Conservation (phyloP, 2,888 invertebrate species). For the Cheilosia scutellata region DNA sequence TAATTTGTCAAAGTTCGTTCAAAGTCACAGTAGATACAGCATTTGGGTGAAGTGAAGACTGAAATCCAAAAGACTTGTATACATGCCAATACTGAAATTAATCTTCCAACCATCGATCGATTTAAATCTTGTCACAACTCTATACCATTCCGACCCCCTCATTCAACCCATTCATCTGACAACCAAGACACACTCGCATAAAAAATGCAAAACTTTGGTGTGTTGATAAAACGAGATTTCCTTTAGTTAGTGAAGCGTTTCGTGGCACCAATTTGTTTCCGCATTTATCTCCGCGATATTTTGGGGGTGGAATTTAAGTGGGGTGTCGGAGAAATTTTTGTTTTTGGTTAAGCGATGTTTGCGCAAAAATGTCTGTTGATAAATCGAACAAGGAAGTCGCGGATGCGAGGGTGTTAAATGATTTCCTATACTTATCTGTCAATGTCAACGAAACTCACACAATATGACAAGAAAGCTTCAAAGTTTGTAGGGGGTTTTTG, state of each 20-base stretch:
- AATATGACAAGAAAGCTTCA: conserved; percentile 43
- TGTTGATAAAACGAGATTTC: conserved; percentile 47
- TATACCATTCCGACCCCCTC: neutral
- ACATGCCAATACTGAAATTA: conserved; percentile 9
- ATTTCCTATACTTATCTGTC: conserved; percentile 62
- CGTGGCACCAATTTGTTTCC: conserved; percentile 48
- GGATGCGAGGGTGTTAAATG: conserved; percentile 44
- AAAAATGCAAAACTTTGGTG: conserved; percentile 28
- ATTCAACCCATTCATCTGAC: neutral
- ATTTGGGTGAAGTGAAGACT: neutral
- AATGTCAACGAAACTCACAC: conserved; percentile 54
- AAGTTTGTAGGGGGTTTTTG: conserved; percentile 6
- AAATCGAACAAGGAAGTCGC: conserved; percentile 9
- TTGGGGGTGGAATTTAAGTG: neutral
- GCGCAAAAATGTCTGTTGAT: no score
- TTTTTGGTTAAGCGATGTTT: no score
- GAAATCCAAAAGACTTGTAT: conserved; percentile 2
- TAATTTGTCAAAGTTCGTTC: conserved; percentile 47
- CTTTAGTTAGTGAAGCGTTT: conserved; percentile 42
- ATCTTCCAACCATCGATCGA: conserved; percentile 36
- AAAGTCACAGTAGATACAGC: neutral
- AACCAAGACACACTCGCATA: neutral
- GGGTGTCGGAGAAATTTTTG: neutral
- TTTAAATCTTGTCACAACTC: conserved; percentile 16
- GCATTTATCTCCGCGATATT: conserved; percentile 10